Percentiles rank a stretch among this genome's conserved stretches.
Conservation (phyloP, 1,140 invertebrate genomes). For the Lerema accius region DNA sequence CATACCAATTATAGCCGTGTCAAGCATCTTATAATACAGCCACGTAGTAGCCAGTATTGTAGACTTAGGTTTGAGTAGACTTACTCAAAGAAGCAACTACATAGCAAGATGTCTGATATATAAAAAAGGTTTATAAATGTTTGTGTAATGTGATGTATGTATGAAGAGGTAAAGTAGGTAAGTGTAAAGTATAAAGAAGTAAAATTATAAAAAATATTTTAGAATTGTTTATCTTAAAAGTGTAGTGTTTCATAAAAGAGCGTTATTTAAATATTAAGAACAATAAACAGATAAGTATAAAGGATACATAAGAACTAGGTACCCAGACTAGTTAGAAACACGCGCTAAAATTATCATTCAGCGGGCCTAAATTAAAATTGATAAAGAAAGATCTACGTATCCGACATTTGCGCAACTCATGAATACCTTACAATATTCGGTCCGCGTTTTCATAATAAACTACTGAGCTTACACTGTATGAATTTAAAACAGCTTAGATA, state of each 20-base stretch:
- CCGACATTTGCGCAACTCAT: conserved; percentile 17
- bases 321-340: neutral
- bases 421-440: conserved; percentile 6
- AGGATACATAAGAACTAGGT: too few relatives aligned
- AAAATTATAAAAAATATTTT: too few relatives aligned
- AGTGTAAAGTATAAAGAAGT: too few relatives aligned
- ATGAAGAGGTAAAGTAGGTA: too few relatives aligned
- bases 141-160: too few relatives aligned
- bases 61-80: too few relatives aligned
- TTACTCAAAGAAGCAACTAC: neutral
- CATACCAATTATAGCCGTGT: conserved; percentile 45
- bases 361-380: conserved; percentile 1
- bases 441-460: conserved; percentile 15
- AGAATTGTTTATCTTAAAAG: too few relatives aligned
- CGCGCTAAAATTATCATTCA: neutral
- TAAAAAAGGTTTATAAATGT: too few relatives aligned
- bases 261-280: too few relatives aligned
- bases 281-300: too few relatives aligned
- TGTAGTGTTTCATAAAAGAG: too few relatives aligned
- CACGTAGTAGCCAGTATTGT: neutral
- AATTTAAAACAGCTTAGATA: conserved; percentile 21
- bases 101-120: too few relatives aligned
- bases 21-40: conserved; percentile 57
- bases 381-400: conserved; percentile 10
- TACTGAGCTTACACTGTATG: conserved; percentile 11